Base-by-base conservation (phyloP, 1,140 invertebrate genomes). In the Homarus americanus region DNA sequence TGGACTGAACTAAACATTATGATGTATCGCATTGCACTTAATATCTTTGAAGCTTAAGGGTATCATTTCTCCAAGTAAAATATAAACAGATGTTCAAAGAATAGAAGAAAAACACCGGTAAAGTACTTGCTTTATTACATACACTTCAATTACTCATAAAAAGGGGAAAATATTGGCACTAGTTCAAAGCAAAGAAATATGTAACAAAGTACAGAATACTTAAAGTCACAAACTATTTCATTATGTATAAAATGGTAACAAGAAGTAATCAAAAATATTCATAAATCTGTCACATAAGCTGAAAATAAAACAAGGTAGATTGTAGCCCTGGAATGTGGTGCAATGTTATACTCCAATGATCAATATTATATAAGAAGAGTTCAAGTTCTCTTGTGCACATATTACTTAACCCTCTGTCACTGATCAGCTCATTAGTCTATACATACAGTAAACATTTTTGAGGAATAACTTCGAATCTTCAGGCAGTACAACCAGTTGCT, bases 101-200 rank as follows among this genome's bases (percentile, higher is more conserved):
- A 20, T 40, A 83, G 24, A 49, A 53, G 76, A 44, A 75, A 53
- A n/a, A 75, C 15, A 58, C 15, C 10, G 17, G 76, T 34, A 38
- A 76, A 49, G 73, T 49, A 72, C 24, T 75, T 24, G 53, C 72
- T 86, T 86, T 86, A 86, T 86, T 86, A 72, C 69, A 76, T 86
- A 73, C 69, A 53, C 20, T 69, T 66, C 32, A 75, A 73, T 73
- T 72, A 53, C 41, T n/a, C 41, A 49, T 73, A n/a, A 49, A 49
- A 86, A 34, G 38, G 28, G 41, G 53, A 76, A 49, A 66, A 72
- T 49, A 86, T 44, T 86, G 83, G 83, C 83, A 86, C 83, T 73
- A 49, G 49, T 36, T 86, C 36, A 86, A 86, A 86, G 41, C 58
- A 40, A 73, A 49, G 40, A 85, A 76, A 86, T 34, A 53, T 76